phyloP scores from a whole-genome alignment of 2,888 invertebrate genomes.

The Nemotelus nigrinus region DNA sequence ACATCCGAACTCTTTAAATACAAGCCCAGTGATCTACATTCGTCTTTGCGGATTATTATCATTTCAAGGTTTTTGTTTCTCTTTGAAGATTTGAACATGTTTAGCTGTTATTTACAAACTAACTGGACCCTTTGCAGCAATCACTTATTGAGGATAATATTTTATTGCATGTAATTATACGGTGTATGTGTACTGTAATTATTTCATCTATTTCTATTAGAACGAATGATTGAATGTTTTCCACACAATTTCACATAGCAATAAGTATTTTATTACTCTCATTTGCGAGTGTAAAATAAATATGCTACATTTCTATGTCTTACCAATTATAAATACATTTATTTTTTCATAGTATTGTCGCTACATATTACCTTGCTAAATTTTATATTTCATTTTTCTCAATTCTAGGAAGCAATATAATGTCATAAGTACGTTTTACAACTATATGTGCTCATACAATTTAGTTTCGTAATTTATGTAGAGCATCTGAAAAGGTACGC shows the following conservation, averaged over 20 bases:
- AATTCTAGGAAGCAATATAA: neutral
- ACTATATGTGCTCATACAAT: too few relatives aligned
- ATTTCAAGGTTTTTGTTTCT: neutral
- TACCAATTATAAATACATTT: neutral
- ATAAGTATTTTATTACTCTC: too few relatives aligned
- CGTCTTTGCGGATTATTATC: neutral
- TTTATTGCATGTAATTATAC: conserved; percentile 12
- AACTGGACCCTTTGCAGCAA: conserved; percentile 44
- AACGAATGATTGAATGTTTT: too few relatives aligned
- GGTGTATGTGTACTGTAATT: neutral
- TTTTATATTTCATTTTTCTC: neutral
- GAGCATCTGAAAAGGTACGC: too few relatives aligned
- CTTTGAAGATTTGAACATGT: neutral
- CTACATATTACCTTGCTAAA: neutral
- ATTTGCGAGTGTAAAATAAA: too few relatives aligned
- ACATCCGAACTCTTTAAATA: too few relatives aligned
- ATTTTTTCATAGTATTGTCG: conserved; percentile 33
- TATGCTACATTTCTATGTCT: too few relatives aligned
- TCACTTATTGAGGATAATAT: conserved; percentile 22
- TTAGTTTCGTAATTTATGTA: too few relatives aligned
- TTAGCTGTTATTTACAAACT: conserved; percentile 13
- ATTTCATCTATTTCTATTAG: neutral
- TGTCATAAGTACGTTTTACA: too few relatives aligned
- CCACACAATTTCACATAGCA: too few relatives aligned
- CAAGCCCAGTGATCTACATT: neutral